Conservation (phyloP, 64 coral and sea anemone genomes). For the Dendronephthya gigantea region DNA sequence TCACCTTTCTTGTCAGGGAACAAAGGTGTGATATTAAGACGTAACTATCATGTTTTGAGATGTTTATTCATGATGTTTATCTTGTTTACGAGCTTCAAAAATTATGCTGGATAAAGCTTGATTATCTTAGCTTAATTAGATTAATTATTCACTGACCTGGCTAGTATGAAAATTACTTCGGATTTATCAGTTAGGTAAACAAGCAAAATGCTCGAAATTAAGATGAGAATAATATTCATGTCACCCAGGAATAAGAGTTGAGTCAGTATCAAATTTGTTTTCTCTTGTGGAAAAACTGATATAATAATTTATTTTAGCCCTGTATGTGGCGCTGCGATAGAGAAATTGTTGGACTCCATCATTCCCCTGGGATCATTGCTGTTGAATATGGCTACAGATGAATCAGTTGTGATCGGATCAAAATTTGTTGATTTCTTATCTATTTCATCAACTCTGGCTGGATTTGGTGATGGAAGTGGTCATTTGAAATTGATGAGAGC, state of each 20-base stretch:
- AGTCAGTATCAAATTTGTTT: too few relatives aligned
- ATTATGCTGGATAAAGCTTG: too few relatives aligned
- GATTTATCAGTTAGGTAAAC: too few relatives aligned
- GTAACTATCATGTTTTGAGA: neutral
- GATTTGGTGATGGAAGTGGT: slow-evolving; percentile 66
- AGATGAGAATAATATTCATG: too few relatives aligned
- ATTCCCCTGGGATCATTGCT: slow-evolving; percentile 71
- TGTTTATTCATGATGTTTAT: too few relatives aligned
- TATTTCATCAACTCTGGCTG: slow-evolving; percentile 60
- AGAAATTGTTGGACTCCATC: slow-evolving; percentile 37
- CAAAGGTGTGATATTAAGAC: slow-evolving; percentile 35
- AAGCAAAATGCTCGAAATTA: too few relatives aligned
- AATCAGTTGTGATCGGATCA: slow-evolving; percentile 44
- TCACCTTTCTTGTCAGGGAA: slow-evolving; percentile 67
- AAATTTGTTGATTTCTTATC: slow-evolving; percentile 81
- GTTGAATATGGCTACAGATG: slow-evolving; percentile 36
- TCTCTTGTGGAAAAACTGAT: too few relatives aligned
- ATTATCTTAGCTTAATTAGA: too few relatives aligned
- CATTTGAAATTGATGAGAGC: slow-evolving; percentile 60
- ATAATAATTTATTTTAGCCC: slow-evolving; percentile 37
- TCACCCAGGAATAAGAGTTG: too few relatives aligned
- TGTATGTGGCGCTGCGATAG: slow-evolving; percentile 42
- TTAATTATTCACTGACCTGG: too few relatives aligned
- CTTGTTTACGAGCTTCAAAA: too few relatives aligned
- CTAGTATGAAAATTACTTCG: too few relatives aligned